Conservation (phyloP, 2,797 vertebrate species). For the Trachurus trachurus region DNA sequence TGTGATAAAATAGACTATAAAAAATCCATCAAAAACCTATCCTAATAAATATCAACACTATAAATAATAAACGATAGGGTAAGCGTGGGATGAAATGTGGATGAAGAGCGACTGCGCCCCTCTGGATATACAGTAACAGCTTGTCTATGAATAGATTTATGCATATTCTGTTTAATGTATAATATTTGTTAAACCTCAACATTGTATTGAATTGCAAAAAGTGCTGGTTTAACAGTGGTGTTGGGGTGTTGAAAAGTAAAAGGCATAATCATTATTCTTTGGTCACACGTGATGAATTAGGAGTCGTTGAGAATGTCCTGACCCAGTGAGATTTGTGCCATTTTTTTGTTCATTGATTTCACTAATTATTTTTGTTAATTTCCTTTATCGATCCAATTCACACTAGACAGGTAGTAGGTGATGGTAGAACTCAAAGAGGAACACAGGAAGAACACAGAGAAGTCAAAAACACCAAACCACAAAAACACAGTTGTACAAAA, state of each 20-base stretch:
- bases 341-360: slow-evolving; percentile 10
- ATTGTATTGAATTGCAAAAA: neutral
- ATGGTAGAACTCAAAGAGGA: slow-evolving; percentile 50
- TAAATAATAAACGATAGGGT: neutral
- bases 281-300: neutral
- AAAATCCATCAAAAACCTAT: slow-evolving; percentile 1
- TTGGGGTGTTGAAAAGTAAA: neutral
- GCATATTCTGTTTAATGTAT: neutral
- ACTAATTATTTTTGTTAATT: slow-evolving; percentile 24
- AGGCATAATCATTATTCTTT: neutral
- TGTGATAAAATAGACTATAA: slow-evolving; percentile 1
- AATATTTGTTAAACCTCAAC: slow-evolving; percentile 9
- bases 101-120: neutral
- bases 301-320: slow-evolving; percentile 23
- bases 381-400: slow-evolving; percentile 42
- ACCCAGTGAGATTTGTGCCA: slow-evolving; percentile 42
- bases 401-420: slow-evolving; percentile 17
- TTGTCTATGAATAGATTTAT: slow-evolving; percentile 1
- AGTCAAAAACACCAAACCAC: slow-evolving; percentile 57
- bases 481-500: slow-evolving; percentile 54
- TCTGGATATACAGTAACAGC: neutral
- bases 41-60: slow-evolving; percentile 1
- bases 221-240: neutral
- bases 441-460: slow-evolving; percentile 69
- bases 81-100: slow-evolving; percentile 13